phyloP scores from a whole-genome alignment of 2,113 vertebrate species.

The Trematocara stigmaticum region DNA sequence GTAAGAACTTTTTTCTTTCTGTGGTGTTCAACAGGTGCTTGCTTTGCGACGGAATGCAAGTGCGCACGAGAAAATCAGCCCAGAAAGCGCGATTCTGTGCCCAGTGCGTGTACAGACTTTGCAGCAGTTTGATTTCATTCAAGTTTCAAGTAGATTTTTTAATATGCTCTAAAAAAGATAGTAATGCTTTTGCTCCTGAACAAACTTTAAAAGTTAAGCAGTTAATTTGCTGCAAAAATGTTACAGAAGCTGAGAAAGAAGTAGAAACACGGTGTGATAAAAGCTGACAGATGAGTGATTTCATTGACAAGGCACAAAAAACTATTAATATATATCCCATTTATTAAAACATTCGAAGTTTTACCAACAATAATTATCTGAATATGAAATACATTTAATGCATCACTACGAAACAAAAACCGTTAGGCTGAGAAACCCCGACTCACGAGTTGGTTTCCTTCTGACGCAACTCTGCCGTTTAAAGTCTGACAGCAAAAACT shows the following conservation, averaged over 20 bases:
- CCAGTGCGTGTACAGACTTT: neutral
- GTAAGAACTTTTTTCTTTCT: neutral
- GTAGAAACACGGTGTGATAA: neutral
- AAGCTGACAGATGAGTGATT: neutral
- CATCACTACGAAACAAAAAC: neutral
- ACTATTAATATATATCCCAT: neutral
- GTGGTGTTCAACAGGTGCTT: neutral
- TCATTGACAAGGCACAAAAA: neutral
- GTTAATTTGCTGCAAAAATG: neutral
- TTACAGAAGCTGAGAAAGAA: neutral
- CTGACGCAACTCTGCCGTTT: slow-evolving; percentile 13
- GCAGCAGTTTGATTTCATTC: neutral
- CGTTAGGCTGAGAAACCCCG: neutral
- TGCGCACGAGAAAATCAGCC: neutral
- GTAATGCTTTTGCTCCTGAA: neutral
- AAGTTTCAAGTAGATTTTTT: neutral
- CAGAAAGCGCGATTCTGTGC: neutral
- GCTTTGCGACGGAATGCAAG: neutral
- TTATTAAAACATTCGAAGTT: neutral
- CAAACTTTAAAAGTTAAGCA: neutral
- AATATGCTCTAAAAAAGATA: neutral
- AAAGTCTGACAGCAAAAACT: slow-evolving; percentile 6
- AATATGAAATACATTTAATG: neutral
- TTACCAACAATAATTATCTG: neutral
- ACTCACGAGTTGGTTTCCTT: slow-evolving; percentile 1